These are phyloP conservation scores for Drosophila nigrodunni DNA, from an alignment of 1,140 invertebrate species.

Conservation along the genomic window DNA sequence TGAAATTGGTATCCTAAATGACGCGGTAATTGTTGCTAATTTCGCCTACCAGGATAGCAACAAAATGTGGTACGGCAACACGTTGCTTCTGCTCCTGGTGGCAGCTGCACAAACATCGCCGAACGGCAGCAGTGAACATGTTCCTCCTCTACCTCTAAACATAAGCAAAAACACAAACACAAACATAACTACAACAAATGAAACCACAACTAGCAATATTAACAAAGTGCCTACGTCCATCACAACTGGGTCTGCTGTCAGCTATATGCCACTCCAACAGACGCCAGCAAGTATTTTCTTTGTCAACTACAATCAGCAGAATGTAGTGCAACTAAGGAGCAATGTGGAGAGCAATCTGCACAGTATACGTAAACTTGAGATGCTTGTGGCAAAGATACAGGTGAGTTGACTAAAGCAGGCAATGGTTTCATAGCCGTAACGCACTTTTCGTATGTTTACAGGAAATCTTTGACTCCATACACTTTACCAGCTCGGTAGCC, in stretches of 20 bases:
- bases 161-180: constrained; percentile 44
- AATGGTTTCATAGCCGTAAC: background rate
- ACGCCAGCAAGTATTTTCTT: constrained; percentile 71
- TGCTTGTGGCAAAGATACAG: constrained; percentile 87
- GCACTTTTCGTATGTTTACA: constrained; percentile 43
- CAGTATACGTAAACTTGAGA: constrained; percentile 86
- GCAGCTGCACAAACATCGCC: constrained; percentile 31
- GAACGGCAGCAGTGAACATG: constrained; percentile 45
- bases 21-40: constrained; percentile 44
- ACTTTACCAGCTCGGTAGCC: constrained; percentile 62
- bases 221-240: constrained; percentile 73
- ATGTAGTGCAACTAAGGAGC: constrained; percentile 72
- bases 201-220: constrained; percentile 69
- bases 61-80: constrained; percentile 43
- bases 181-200: constrained; percentile 50
- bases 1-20: constrained; percentile 33
- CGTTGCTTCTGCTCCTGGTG: constrained; percentile 43
- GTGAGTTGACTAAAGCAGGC: constrained; percentile 57
- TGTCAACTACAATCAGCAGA: constrained; percentile 76
- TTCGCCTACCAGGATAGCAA: constrained; percentile 39
- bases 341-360: constrained; percentile 76
- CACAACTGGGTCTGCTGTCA: constrained; percentile 33
- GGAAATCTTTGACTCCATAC: constrained; percentile 85
- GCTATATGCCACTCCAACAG: constrained; percentile 68
- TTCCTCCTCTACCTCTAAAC: constrained; percentile 56